phyloP scores from a whole-genome alignment of 2,797 vertebrate species.

The Enteromius fasciolatus region DNA sequence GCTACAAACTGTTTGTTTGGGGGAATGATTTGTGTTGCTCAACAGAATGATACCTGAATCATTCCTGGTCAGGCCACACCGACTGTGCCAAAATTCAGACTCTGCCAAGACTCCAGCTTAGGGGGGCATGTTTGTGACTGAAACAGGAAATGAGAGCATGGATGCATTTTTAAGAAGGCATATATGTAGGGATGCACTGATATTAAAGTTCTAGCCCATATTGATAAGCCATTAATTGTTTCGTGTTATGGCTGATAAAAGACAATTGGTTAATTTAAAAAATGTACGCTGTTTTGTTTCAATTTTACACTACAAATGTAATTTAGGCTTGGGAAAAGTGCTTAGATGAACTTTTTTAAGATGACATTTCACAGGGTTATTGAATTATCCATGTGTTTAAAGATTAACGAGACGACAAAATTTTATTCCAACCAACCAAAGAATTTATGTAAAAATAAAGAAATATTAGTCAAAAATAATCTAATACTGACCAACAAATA shows the following conservation, averaged over 20 bases:
- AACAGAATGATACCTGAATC: slow-evolving; percentile 26
- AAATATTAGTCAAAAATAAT: not conserved
- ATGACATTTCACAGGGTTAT: not conserved
- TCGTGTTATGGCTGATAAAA: not conserved
- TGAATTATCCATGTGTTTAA: not conserved
- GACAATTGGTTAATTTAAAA: not conserved
- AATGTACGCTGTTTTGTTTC: not conserved
- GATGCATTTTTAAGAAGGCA: slow-evolving; percentile 3
- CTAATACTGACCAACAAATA: not conserved
- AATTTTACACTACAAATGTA: not conserved
- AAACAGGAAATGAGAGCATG: slow-evolving; percentile 24
- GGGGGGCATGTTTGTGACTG: slow-evolving; percentile 21
- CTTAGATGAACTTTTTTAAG: not conserved
- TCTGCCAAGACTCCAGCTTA: slow-evolving; percentile 33
- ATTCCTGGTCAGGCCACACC: slow-evolving; percentile 33
- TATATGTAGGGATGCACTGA: slow-evolving; percentile 11
- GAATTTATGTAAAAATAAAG: not conserved
- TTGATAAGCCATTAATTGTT: not conserved
- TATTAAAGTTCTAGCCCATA: not conserved
- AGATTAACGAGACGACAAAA: not conserved
- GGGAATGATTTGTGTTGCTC: slow-evolving; percentile 23
- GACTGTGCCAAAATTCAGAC: slow-evolving; percentile 46
- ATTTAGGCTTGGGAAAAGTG: not conserved
- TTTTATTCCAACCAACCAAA: not conserved
- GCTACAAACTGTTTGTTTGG: slow-evolving; percentile 27